Base-by-base conservation (phyloP, 1,140 invertebrate genomes). In the Drosophila baimaii region DNA sequence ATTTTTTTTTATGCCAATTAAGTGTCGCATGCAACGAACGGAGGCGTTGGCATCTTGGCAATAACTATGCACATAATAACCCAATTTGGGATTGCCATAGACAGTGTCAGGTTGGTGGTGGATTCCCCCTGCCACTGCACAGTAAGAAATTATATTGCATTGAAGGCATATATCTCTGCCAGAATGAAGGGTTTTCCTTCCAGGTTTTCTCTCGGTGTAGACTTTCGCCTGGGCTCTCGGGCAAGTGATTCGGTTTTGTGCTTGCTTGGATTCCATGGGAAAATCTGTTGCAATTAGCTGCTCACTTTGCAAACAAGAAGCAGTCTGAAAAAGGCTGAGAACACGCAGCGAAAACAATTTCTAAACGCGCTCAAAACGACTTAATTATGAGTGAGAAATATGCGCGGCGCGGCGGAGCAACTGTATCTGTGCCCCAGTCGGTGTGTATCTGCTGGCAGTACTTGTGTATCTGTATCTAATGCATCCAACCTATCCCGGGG, bases 301-400 rank as follows among this genome's bases (percentile, higher is more conserved):
- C 61, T 76, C 77, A 62, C 81, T 77, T 86, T 86, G 72, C 44
- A 85, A 71, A 70, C 86, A 84, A 89, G 51, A 71, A 77, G 54
- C 31, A 33, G 44, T 29, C 64, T 79, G 25, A 59, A 59, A 59
- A 59, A 41, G 29, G 19, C 41, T 66, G 29, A 46, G 76, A 79
- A 88, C 83, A 86, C 82, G 82, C 83, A 86, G 83, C 84, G 85
- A 90, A 89, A 89, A 89, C 83, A 89, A 89, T 89, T 89, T 89
- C 84, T 89, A 89, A 89, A 89, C 80, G 84, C 84, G 81, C 77
- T 89, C 84, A 90, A 90, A 89, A 89, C 84, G 83, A 89, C 84
- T 89, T 89, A 74, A 89, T 89, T 89, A 89, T 89, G 77, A 89
- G 77, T 81, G 84, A 89, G 84, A 89, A 89, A 89, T 89, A 88